A percentile compares a stretch with the other conserved stretches of the same genome.
phyloP scores from a whole-genome alignment of 1,140 invertebrate species.

The Leptopilina boulardi region DNA sequence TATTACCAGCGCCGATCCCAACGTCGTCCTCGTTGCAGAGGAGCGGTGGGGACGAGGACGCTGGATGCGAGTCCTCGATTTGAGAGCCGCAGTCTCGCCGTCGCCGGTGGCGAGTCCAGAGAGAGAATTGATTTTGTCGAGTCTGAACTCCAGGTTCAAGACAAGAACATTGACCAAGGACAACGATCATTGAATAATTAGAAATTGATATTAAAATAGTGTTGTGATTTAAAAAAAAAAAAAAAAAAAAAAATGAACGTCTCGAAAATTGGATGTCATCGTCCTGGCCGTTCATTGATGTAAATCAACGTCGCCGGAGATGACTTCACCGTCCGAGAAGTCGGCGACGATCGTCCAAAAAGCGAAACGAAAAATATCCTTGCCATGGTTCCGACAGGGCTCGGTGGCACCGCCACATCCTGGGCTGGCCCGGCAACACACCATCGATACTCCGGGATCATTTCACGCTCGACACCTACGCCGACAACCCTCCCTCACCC shows the following conservation, averaged over 20 bases:
- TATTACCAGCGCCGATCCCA: background rate
- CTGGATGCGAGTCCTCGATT: slow-evolving; percentile 10
- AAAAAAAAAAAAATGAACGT: too few relatives aligned
- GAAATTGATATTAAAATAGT: background rate
- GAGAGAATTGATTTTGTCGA: background rate
- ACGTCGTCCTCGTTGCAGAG: slow-evolving; percentile 14
- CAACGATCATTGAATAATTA: background rate
- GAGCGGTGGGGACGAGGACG: slow-evolving; percentile 26
- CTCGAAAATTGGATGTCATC: background rate
- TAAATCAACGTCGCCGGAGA: slow-evolving; percentile 44
- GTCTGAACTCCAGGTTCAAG: background rate
- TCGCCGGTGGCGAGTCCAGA: slow-evolving; percentile 30
- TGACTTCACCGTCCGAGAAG: slow-evolving; percentile 76
- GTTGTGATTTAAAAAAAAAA: too few relatives aligned
- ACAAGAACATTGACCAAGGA: background rate
- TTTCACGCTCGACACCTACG: slow-evolving; percentile 83
- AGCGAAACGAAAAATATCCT: slow-evolving; percentile 88
- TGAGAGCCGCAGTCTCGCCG: slow-evolving; percentile 26
- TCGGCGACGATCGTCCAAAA: slow-evolving; percentile 79
- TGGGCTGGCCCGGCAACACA: slow-evolving; percentile 87
- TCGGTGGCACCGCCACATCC: slow-evolving; percentile 83
- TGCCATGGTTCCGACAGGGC: slow-evolving; percentile 91
- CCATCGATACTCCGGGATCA: slow-evolving; percentile 91
- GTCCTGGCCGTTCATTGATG: background rate
- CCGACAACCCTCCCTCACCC: slow-evolving; percentile 78